Percentiles rank a stretch among this genome's conserved stretches.
Conservation (phyloP, 2,113 vertebrate genomes). For the Spermophilus dauricus region DNA sequence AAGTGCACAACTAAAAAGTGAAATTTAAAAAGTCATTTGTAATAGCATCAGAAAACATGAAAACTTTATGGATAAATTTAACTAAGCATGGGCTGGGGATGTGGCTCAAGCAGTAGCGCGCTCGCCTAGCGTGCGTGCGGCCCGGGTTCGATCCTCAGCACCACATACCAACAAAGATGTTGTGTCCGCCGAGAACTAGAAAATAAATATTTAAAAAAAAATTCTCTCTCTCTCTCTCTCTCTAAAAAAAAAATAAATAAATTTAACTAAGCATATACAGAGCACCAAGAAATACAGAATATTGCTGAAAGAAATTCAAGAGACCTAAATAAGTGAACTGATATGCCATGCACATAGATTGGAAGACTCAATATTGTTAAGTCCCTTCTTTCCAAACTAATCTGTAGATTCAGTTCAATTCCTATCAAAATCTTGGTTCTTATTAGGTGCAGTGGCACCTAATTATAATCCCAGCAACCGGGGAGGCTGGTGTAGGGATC, state of each 20-base stretch:
- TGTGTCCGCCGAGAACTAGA: no score
- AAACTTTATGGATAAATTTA: slow-evolving; percentile 10
- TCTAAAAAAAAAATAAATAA: no score
- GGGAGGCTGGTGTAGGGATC: neutral
- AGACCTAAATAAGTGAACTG: neutral
- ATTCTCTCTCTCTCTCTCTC: no score
- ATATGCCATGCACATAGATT: neutral
- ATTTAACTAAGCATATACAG: neutral
- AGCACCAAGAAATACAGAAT: neutral
- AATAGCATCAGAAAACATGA: slow-evolving; percentile 33
- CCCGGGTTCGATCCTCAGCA: no score
- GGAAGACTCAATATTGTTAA: neutral
- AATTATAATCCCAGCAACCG: neutral
- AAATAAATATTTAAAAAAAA: no score
- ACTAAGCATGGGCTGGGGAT: no score
- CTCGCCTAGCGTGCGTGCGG: no score
- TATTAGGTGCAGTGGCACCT: no score
- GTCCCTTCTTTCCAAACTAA: neutral
- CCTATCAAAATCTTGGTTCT: neutral
- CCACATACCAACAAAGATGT: no score
- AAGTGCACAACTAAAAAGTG: neutral
- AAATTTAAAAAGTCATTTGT: slow-evolving; percentile 48
- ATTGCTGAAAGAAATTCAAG: slow-evolving; percentile 31
- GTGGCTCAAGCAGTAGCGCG: no score
- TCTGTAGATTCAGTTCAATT: neutral